phyloP scores from a whole-genome alignment of 2,888 invertebrate species.

The Sminthurinus aureus region DNA sequence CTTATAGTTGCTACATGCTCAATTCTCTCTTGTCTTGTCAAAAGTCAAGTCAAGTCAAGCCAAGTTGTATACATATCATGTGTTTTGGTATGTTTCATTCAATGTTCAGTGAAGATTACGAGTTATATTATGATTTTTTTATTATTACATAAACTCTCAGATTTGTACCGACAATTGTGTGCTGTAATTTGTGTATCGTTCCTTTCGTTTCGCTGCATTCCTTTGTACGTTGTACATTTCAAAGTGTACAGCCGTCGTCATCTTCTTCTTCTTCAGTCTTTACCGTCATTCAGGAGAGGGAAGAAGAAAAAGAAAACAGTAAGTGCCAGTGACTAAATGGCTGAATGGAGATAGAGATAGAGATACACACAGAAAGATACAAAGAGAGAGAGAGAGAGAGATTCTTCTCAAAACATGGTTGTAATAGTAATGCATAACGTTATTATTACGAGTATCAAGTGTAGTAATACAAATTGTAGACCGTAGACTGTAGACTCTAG shows the following conservation, averaged over 20 bases:
- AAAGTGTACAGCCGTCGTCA: neutral
- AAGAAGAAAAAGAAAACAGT: neutral
- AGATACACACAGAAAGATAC: no score
- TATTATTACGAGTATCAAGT: no score
- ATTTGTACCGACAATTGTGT: conserved; percentile 11
- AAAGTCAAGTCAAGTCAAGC: neutral
- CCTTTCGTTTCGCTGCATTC: conserved; percentile 35
- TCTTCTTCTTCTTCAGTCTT: neutral
- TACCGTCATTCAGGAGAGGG: neutral
- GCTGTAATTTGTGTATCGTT: conserved; percentile 27
- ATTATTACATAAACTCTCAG: conserved; percentile 1
- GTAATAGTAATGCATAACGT: no score
- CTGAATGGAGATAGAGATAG: neutral
- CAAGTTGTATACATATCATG: neutral
- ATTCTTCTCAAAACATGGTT: no score
- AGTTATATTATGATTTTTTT: conserved; percentile 3
- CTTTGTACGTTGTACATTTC: neutral
- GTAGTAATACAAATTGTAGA: no score
- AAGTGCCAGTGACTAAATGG: neutral
- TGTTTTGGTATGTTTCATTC: neutral
- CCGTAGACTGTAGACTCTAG: no score
- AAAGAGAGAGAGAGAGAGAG: no score
- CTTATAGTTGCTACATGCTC: no score
- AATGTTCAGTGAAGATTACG: neutral
- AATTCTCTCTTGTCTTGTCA: no score